Evolutionary conservation across 30 jellyfish, hydroid and myxozoan genomes (phyloP), one percentile per base, ranked within the genome.

Genomic region (Clytia hemisphaerica): DNA sequence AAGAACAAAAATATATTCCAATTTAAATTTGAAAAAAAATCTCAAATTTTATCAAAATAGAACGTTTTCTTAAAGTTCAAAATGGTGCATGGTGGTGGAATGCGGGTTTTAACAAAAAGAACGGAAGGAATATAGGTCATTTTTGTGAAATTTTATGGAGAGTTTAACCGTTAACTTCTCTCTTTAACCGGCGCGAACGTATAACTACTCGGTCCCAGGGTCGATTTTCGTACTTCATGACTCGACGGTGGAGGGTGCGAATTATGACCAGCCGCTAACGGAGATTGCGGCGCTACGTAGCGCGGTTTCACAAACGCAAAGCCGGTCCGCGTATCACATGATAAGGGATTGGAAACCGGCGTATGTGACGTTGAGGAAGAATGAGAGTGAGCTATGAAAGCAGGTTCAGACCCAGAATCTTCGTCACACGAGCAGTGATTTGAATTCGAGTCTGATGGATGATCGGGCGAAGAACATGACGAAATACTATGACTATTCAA

Each of bases 251-350:
- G 44, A 21, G 37, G 50, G 35, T 57, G 70, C 24, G 60, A 16
- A 63, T 66, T 29, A 81, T 61, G 45, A 44, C 98, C 98, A 2
- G 98, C 94, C 21, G 98, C 98, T 22, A 89, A 90, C 16, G 98
- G 98, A 24, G 98, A 89, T 28, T 93, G 98, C 6, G 98, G 98
- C 2, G 98, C 98, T 32, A 89, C 94, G 50, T 80, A 80, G 48
- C 74, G 92, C 16, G 98, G 98, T 73, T 80, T 89, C 34, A 89
- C 80, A 64, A 89, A 89, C 14, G 92, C 71, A 55, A 61, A 89
- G 2, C 90, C 22, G 28, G 67, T 57, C 51, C 83, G 93, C 35
- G 91, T 75, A 35, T 89, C 98, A 65, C 82, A 75, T 37, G 65
- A 72, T 10, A 88, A 71, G 3, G 90, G 69, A 21, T 61, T 27